Conservation (phyloP, 92 coral and sea anemone species). For the Phenganax stokvisi region DNA sequence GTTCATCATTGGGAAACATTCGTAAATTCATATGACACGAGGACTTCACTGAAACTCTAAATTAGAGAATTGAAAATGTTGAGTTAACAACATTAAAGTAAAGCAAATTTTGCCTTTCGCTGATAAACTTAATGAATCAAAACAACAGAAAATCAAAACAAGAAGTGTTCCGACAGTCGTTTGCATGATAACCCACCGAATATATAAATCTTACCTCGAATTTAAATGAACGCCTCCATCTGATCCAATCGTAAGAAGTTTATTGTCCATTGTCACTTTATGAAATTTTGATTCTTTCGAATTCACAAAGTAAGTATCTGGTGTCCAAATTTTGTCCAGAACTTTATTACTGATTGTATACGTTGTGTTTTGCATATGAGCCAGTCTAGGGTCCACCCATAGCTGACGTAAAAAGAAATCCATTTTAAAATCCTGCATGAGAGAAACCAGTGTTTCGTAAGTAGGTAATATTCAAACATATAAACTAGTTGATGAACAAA, state of each 20-base stretch:
- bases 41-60: constrained; percentile 79
- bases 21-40: constrained; percentile 91
- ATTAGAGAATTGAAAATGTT: not conserved
- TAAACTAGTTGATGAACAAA: too few species aligned
- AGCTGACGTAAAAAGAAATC: constrained; percentile 91
- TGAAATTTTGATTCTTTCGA: constrained; percentile 89
- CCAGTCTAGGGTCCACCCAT: constrained; percentile 84
- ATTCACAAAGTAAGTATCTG: constrained; percentile 93
- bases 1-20: constrained; percentile 89
- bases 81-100: not conserved
- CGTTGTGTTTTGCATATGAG: constrained; percentile 65
- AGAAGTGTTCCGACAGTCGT: too few species aligned
- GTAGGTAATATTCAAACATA: not conserved
- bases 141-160: too few species aligned
- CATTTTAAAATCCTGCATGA: constrained; percentile 75
- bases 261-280: constrained; percentile 76
- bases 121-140: too few species aligned
- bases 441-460: not conserved
- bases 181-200: not conserved
- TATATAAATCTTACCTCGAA: constrained; percentile 59
- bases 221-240: constrained; percentile 81
- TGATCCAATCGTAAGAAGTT: constrained; percentile 73
- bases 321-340: constrained; percentile 84
- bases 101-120: not conserved
- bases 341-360: constrained; percentile 72